Evolutionary conservation across 2,797 vertebrate genomes (phyloP), one percentile per base, ranked within the genome.

Genomic region (Pseudomugil gertrudae): DNA sequence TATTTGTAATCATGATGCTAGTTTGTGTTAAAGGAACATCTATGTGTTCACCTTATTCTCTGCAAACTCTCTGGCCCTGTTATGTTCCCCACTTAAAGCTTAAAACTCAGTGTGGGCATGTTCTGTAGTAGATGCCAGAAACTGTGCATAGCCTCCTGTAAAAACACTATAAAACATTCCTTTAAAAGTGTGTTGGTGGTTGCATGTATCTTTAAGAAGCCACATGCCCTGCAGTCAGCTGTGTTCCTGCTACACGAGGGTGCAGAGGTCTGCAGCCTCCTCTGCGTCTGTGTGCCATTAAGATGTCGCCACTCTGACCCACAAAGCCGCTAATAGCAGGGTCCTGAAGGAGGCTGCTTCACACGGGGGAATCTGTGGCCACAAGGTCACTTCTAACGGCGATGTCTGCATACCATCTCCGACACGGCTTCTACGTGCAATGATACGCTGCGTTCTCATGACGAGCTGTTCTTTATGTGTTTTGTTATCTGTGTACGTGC

Each of bases 281-380:
- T 66, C 78, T 81, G 70, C 61, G 81, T 84, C 88, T 86, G 87
- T 76, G 83, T 81, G 76, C 76, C 80, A 90, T 91, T 85, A 90
- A 88, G 83, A 81, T 84, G 88, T 91, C 87, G 83, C 88, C 84
- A 89, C 86, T 87, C 80, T 72, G 87, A 63, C 77, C 87, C 79
- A 63, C 81, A 88, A 88, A 90, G 85, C 89, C 88, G 48, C 90
- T 91, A 90, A 91, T 91, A 88, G 81, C 80, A 87, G 85, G 84
- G 78, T 82, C 82, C 73, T 48, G 76, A 66, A 86, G 71, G 75
- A 85, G 77, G 33, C 74, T 60, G 66, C 74, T 89, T 86, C 84
- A 89, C 84, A 80, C 64, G 59, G 63, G 84, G 74, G 88, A 86
- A 86, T 87, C 75, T 77, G 76, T 80, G 82, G 77, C 84, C 76